Evolutionary conservation across 2,888 invertebrate genomes (phyloP).

Genomic region (Thymelicus lineola): DNA sequence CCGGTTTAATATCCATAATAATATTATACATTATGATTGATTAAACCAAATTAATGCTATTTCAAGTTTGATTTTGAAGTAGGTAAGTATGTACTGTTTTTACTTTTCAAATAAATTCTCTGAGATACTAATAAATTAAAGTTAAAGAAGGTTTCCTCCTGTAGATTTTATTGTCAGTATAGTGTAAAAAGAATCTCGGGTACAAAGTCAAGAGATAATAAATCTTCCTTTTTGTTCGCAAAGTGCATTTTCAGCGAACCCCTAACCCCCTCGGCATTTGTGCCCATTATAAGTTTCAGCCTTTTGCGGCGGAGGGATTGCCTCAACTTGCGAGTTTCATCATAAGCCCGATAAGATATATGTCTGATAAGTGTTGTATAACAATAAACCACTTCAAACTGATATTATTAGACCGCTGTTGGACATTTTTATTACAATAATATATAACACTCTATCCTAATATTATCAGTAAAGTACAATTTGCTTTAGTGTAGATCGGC

Average conservation of each 20-base stretch:
- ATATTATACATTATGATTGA: too few relatives aligned
- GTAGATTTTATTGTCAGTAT: neutral
- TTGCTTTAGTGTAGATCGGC: too few relatives aligned
- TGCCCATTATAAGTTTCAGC: slow-evolving; percentile 46
- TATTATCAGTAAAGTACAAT: too few relatives aligned
- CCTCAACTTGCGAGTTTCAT: slow-evolving; percentile 21
- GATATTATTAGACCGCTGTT: neutral
- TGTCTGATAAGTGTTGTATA: slow-evolving; percentile 11
- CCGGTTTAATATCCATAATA: too few relatives aligned
- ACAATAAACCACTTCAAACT: slow-evolving; percentile 14
- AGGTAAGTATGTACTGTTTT: too few relatives aligned
- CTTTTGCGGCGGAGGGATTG: slow-evolving; percentile 43
- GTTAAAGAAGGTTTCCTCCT: neutral
- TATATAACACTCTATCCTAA: too few relatives aligned
- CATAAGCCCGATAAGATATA: slow-evolving; percentile 15
- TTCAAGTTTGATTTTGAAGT: too few relatives aligned
- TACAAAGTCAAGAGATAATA: slow-evolving; percentile 25
- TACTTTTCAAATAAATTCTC: too few relatives aligned
- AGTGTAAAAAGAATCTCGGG: slow-evolving; percentile 8
- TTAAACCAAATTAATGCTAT: too few relatives aligned
- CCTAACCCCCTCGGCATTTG: slow-evolving; percentile 43
- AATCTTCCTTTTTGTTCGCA: slow-evolving; percentile 27
- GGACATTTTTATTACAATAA: neutral
- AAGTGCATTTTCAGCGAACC: slow-evolving; percentile 36
- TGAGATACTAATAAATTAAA: too few relatives aligned